Base-by-base conservation (phyloP, 2,888 invertebrate genomes). In the Schizotus pectinicornis region DNA sequence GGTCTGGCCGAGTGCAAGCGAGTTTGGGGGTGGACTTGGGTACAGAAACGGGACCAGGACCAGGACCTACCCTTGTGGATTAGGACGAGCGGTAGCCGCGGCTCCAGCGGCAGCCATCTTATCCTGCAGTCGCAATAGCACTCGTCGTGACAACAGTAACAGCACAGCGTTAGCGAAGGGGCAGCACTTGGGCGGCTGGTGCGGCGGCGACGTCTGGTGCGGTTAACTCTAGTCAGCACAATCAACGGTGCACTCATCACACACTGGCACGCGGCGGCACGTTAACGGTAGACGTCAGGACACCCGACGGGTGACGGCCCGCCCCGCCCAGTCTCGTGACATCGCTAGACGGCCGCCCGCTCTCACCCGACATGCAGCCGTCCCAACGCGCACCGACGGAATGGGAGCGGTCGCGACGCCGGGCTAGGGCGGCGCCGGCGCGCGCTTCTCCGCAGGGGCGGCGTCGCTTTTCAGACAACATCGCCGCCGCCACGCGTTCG, bases 381-480 rank as follows among this genome's bases (percentile, higher is more conserved):
- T 77, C 76, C 76, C 77, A 75, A 75, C 77, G 75, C 79, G 81
- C 81, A 70, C 83, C 84, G 74, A 81, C 85, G 77, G 84, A 85
- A 80, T 84, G 82, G 79, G 82, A 82, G 82, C 84, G 82, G 81
- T 79, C 80, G 73, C 83, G 78, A 63, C 69, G 72, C 79, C 74
- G 81, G 80, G 72, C 75, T 67, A 70, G 67, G 72, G 72, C 69
- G 69, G 71, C 67, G 58, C 38, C 61, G 64, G 63, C 67, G 73
- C 65, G 72, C 72, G 71, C 68, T 42, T 33, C 39, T 12, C 55
- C 56, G 60, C 61, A 61, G 58, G 52, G 57, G 59, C 54, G 56
- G 51, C 56, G 61, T 57, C 46, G 62, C 59, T 50, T 55, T 56
- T 58, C 57, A 47, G 52, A 53, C 45, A 59, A 50, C 36, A 6